phyloP scores from a whole-genome alignment of 2,888 invertebrate genomes.

The Microplitis manilae region DNA sequence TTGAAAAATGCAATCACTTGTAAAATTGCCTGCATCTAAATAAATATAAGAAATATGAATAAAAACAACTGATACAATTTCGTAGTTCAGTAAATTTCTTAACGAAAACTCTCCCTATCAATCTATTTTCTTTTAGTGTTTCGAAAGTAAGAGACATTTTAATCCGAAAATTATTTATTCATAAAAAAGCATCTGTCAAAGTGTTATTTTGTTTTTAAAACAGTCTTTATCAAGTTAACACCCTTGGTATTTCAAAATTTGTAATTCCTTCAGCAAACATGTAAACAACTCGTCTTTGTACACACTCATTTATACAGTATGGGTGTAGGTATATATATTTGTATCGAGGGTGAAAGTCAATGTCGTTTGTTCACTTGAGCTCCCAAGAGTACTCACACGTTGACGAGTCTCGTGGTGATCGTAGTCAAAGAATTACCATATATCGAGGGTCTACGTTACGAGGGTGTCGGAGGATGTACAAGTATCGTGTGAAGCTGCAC shows the following conservation, averaged over 20 bases:
- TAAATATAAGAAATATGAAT: too few species aligned
- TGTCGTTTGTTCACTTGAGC: not conserved
- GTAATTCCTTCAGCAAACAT: not conserved
- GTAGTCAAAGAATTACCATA: slow-evolving; percentile 52
- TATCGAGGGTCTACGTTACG: slow-evolving; percentile 55
- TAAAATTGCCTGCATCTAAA: too few species aligned
- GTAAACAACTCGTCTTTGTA: not conserved
- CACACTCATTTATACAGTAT: not conserved
- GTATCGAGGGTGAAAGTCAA: not conserved
- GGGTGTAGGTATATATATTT: not conserved
- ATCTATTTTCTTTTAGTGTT: too few species aligned
- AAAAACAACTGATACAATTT: too few species aligned
- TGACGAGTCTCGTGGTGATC: slow-evolving; percentile 36
- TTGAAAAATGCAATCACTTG: too few species aligned
- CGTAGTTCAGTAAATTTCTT: too few species aligned
- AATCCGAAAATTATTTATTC: not conserved
- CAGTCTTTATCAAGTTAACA: not conserved
- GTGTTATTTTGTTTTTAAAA: not conserved
- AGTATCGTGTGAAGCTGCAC: slow-evolving; percentile 28
- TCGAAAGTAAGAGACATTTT: too few species aligned
- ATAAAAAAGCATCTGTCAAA: not conserved
- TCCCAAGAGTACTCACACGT: slow-evolving; percentile 34
- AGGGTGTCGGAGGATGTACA: slow-evolving; percentile 25
- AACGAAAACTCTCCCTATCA: too few species aligned
- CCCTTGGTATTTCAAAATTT: not conserved